Conservation (phyloP, 2,113 vertebrate genomes). For the Cnemophilus loriae region DNA sequence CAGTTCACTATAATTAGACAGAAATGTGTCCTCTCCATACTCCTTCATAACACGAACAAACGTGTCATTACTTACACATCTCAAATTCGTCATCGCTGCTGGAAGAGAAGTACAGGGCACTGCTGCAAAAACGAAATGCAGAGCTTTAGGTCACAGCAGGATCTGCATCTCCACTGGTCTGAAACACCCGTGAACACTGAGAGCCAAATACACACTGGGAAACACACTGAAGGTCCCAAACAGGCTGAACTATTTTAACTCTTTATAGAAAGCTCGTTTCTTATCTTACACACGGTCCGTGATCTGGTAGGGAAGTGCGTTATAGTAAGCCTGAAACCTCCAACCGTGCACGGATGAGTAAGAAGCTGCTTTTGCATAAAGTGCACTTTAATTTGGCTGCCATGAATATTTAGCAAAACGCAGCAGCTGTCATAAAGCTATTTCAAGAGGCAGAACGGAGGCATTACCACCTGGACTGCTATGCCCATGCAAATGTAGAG, state of each 20-base stretch:
- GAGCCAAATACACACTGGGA: neutral
- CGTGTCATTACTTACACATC: conserved; percentile 67
- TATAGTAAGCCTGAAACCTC: neutral
- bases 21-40: accelerated
- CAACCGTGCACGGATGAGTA: neutral
- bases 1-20: accelerated
- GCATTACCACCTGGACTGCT: neutral
- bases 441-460: neutral
- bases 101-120: neutral
- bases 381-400: accelerated
- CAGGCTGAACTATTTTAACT: neutral
- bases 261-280: accelerated
- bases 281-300: accelerated
- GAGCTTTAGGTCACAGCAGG: neutral
- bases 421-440: neutral
- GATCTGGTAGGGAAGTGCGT: neutral
- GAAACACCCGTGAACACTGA: neutral
- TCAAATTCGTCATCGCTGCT: conserved; percentile 76
- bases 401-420: accelerated
- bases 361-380: neutral
- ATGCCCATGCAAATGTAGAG: accelerated
- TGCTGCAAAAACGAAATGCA: conserved; percentile 6
- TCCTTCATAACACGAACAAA: neutral
- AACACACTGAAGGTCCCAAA: neutral
- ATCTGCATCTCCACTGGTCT: neutral